phyloP scores from a whole-genome alignment of 2,888 invertebrate species.

The Leptopilina syphax region DNA sequence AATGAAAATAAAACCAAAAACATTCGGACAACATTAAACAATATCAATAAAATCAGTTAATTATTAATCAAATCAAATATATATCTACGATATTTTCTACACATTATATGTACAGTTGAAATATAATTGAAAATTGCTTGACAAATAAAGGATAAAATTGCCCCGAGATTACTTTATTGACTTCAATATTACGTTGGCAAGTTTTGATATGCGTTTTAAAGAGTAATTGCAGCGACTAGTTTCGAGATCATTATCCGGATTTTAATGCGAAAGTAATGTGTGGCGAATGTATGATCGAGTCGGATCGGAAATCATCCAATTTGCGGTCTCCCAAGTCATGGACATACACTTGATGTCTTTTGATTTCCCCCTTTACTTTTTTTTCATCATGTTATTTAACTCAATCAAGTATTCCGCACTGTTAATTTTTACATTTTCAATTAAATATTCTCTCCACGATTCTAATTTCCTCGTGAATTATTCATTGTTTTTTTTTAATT shows the following conservation, averaged over 20 bases:
- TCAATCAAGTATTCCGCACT: not conserved
- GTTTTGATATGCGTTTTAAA: constrained; percentile 1
- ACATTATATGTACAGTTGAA: not conserved
- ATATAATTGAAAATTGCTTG: constrained; percentile 22
- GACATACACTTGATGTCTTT: not conserved
- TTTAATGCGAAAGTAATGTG: constrained; percentile 29
- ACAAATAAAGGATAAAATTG: constrained; percentile 13
- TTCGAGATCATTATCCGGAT: constrained; percentile 1
- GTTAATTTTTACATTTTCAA: not conserved
- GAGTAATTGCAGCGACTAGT: constrained; percentile 3
- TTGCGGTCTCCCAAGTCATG: constrained; percentile 12
- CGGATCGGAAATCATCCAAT: constrained; percentile 29
- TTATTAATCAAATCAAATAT: not conserved
- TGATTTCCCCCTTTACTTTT: not conserved
- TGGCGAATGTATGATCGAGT: constrained; percentile 29
- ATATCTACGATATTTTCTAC: not conserved
- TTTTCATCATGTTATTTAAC: not conserved
- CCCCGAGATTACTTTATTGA: constrained; percentile 3
- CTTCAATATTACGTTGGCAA: not conserved
- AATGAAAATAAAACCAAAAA: no score
- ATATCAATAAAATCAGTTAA: not conserved
- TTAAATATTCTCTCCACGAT: no score
- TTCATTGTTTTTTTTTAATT: no score
- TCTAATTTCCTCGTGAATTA: no score
- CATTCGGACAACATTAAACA: no score